Conservation (phyloP, 2,113 vertebrate species). For the Puntigrus tetrazona region DNA sequence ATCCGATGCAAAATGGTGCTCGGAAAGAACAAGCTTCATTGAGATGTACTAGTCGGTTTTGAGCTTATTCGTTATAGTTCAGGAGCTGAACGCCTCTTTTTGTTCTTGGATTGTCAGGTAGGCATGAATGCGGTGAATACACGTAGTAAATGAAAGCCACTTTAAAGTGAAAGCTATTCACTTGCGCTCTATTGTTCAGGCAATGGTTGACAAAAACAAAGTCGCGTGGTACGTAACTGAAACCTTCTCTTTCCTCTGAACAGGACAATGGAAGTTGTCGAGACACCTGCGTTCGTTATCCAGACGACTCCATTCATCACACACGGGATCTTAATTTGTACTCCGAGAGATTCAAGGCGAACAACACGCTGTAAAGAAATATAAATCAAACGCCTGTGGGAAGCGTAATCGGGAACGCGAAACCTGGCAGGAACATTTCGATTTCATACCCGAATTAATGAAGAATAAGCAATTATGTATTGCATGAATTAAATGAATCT, state of each 20-base stretch:
- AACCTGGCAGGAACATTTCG: not conserved
- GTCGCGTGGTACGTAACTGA: not conserved
- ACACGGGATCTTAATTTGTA: not conserved
- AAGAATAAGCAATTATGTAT: too few relatives aligned
- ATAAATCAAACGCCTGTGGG: not conserved
- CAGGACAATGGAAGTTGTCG: not conserved
- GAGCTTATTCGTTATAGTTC: not conserved
- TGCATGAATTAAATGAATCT: too few relatives aligned
- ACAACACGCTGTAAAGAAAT: not conserved
- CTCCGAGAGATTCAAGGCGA: not conserved
- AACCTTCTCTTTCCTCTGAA: not conserved
- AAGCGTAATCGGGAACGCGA: not conserved
- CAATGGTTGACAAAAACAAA: not conserved
- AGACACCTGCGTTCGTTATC: not conserved
- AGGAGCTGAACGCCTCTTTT: not conserved
- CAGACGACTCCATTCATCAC: not conserved
- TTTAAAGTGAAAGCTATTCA: slow-evolving; percentile 2
- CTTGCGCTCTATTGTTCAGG: not conserved
- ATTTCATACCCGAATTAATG: not conserved
- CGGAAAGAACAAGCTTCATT: not conserved
- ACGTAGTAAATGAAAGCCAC: not conserved
- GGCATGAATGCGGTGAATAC: not conserved
- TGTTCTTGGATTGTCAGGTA: not conserved
- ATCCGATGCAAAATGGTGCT: not conserved
- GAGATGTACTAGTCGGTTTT: not conserved